Percentiles rank a stretch among this genome's conserved stretches.
phyloP scores from a whole-genome alignment of 2,797 vertebrate species.

The Fistularia commersonii region DNA sequence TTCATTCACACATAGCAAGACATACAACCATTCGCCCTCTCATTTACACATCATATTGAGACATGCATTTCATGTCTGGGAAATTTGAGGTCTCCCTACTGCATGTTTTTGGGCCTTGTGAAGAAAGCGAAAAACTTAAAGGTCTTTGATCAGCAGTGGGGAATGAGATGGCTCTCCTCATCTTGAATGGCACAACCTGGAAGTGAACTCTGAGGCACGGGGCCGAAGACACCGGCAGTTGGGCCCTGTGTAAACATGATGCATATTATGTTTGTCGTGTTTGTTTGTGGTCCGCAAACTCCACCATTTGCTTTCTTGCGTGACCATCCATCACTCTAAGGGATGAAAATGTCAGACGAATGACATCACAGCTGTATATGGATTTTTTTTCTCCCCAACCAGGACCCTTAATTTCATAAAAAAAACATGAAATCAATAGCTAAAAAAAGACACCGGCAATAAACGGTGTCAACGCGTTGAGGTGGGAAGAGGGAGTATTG shows the following conservation, averaged over 20 bases:
- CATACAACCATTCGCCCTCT: too few relatives aligned
- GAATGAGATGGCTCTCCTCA: too few relatives aligned
- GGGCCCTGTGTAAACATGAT: conserved; percentile 10
- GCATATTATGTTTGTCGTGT: conserved; percentile 21
- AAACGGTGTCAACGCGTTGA: conserved; percentile 50
- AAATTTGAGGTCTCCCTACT: too few relatives aligned
- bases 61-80: too few relatives aligned
- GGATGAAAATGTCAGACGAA: conserved; percentile 75
- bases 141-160: too few relatives aligned
- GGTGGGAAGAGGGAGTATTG: conserved; percentile 45
- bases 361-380: conserved; percentile 66
- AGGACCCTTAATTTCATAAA: conserved; percentile 72
- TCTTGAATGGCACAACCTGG: too few relatives aligned
- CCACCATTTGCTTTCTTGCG: conserved; percentile 44
- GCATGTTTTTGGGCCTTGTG: too few relatives aligned
- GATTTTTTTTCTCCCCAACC: conserved; percentile 59
- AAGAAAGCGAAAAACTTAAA: too few relatives aligned
- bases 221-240: neutral
- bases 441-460: conserved; percentile 64
- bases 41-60: too few relatives aligned
- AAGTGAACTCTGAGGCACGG: conserved; percentile 4
- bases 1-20: too few relatives aligned
- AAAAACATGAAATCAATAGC: conserved; percentile 68
- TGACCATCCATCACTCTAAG: conserved; percentile 57
- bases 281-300: conserved; percentile 35